Evolutionary conservation across 2,888 invertebrate genomes (phyloP), one percentile per base, ranked within the genome.

Genomic region (Myathropa florea): DNA sequence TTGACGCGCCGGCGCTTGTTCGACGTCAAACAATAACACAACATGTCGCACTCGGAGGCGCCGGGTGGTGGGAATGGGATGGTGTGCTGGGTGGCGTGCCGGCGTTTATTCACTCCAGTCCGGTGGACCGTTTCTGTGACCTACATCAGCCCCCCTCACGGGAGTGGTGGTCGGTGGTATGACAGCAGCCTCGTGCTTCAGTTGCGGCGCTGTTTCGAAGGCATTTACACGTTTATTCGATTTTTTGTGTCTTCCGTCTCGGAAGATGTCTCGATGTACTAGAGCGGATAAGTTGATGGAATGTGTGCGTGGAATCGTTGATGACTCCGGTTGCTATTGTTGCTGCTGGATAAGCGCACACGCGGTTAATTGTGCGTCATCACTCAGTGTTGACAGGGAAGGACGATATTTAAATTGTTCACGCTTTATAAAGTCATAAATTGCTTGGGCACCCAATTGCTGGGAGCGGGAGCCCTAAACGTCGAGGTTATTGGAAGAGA

Each of bases 1-100:
- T 72, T 24, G 84, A 85, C 61, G 80, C 71, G 75, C 57, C 71
- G 84, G 81, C 84, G 84, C 81, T 77, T 85, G 68, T 77, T 63
- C 26, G 61, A 61, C 7, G 24, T 67, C 75, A 26, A 80, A 84
- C 80, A 71, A 78, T 46, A 84, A 80, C 71, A 84, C 80, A 84
- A 84, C 84, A 26, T 76, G 70, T 57, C 65, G 61, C 12, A 55
- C 67, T 67, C 61, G 9, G 72, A 53, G 30, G 68, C 83, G 83
- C 73, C 46, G 73, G 39, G 21, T 72, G 55, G 18, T 7, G 46
- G 18, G n/a, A n/a, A 14, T 53, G 53, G 53, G 4, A 53, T 57
- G 18, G 18, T 6, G 33, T n/a, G 46, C 0, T 0, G 46, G 18
- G 46, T 7, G 46, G 7, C 26, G 18, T 68, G 71, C 76, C 77